phyloP scores from a whole-genome alignment of 2,888 invertebrate genomes.

The Onchidella celtica region DNA sequence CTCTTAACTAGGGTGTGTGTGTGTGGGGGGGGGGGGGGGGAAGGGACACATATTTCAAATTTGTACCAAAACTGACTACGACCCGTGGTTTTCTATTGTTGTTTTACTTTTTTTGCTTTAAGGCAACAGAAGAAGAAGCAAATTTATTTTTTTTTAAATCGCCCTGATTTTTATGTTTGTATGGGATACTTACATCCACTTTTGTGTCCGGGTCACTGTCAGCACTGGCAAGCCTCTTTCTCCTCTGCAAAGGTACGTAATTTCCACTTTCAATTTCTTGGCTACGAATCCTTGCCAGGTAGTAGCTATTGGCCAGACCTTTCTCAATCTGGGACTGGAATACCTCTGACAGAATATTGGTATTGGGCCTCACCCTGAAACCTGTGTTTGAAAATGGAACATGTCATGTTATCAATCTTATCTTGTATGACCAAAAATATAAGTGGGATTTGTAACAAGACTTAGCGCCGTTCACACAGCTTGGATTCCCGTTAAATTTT shows the following conservation, averaged over 20 bases:
- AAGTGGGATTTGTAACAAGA: too few relatives aligned
- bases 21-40: neutral
- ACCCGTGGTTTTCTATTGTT: neutral
- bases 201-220: neutral
- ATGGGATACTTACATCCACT: constrained; percentile 38
- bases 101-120: too few relatives aligned
- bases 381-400: neutral
- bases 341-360: neutral
- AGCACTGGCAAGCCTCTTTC: constrained; percentile 24
- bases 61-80: neutral
- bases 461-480: too few relatives aligned
- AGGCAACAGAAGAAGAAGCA: too few relatives aligned
- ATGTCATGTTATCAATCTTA: neutral
- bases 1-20: too few relatives aligned
- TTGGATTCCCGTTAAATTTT: too few relatives aligned
- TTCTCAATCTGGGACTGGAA: constrained; percentile 18
- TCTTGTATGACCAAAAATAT: too few relatives aligned
- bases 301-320: constrained; percentile 35
- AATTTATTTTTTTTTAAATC: too few relatives aligned
- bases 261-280: constrained; percentile 33
- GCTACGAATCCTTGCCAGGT: constrained; percentile 7
- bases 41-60: too few relatives aligned
- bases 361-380: constrained; percentile 1
- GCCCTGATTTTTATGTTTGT: too few relatives aligned
- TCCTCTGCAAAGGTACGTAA: constrained; percentile 9